Evolutionary conservation across 1,140 invertebrate genomes (phyloP), one percentile per base, ranked within the genome.

Genomic region (Campoletis sonorensis): DNA sequence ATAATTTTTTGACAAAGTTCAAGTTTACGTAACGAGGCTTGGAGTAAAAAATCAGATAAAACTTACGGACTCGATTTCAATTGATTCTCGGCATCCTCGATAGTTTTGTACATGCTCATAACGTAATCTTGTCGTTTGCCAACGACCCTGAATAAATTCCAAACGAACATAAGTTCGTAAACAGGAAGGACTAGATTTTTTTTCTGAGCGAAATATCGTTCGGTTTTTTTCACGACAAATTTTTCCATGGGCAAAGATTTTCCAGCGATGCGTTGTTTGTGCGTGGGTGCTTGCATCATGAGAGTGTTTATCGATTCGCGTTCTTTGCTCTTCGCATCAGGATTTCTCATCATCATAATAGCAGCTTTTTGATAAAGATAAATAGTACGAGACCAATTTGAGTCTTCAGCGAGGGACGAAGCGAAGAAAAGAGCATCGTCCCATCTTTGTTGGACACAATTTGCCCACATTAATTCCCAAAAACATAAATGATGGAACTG

Each of bases 211-310:
- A 95, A 94, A 91, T 96, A 98, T 72, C 97, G 93, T 79, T 95
- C 94, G 23, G 96, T 94, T 88, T 98, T 98, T 87, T 95, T 96
- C 13, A 97, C 94, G 49, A 96, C 95, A 93, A 99, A 99, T 88
- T 99, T 99, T 90, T 99, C 98, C 94, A 99, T 96, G 18, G 98
- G 98, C 83, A 99, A 92, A 10, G 98, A 99, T 92, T 99, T 99
- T 0, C 98, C 98, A 45, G 98, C 98, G 79, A 99, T 98, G 79
- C 96, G 93, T 88, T 98, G 96, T 87, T 97, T 98, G 89, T 95
- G 95, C 67, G 92, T 92, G 10, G 97, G 97, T 23, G 96, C 95
- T 87, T 92, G 95, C 94, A 90, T 93, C 93, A 97, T 94, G 15
- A 97, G 87, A 33, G 90, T 90, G 26, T 93, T 91, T 30, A 95